Conservation (phyloP, 2,113 vertebrate genomes). For the Tenrec ecaudatus region DNA sequence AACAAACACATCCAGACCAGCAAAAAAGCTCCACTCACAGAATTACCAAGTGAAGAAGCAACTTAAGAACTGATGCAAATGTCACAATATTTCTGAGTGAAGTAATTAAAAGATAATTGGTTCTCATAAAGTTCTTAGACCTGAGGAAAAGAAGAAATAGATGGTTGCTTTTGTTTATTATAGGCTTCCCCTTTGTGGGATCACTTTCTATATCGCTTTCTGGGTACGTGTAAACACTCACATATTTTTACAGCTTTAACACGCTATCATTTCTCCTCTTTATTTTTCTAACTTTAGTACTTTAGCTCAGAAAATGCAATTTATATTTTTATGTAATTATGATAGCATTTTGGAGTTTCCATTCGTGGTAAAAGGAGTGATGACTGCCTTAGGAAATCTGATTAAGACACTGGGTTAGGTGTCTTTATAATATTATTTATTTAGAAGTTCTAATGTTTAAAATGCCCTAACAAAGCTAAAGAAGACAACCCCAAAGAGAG, state of each 20-base stretch:
- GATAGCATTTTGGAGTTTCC: conserved; percentile 18
- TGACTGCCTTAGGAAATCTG: background rate
- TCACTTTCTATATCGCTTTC: background rate
- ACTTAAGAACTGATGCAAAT: background rate
- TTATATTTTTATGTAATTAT: conserved; percentile 42
- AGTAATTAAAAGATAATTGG: background rate
- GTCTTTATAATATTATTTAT: background rate
- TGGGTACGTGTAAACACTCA: background rate
- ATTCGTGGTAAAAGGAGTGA: conserved; percentile 29
- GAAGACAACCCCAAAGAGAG: background rate
- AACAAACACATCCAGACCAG: background rate
- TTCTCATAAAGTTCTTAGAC: conserved; percentile 44
- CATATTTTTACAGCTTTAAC: background rate
- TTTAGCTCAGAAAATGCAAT: background rate
- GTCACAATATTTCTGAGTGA: background rate
- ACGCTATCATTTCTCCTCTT: conserved; percentile 29
- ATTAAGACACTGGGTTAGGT: background rate
- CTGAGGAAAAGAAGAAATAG: background rate
- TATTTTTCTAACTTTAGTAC: conserved; percentile 26
- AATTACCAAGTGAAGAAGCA: background rate
- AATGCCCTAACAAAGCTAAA: background rate
- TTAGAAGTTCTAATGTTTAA: conserved; percentile 31
- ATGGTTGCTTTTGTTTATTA: conserved; percentile 42
- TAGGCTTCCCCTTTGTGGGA: background rate
- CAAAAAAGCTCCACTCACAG: background rate